Evolutionary conservation across 2,888 invertebrate species (phyloP).

Genomic region (Cataglyphis altisquamis): DNA sequence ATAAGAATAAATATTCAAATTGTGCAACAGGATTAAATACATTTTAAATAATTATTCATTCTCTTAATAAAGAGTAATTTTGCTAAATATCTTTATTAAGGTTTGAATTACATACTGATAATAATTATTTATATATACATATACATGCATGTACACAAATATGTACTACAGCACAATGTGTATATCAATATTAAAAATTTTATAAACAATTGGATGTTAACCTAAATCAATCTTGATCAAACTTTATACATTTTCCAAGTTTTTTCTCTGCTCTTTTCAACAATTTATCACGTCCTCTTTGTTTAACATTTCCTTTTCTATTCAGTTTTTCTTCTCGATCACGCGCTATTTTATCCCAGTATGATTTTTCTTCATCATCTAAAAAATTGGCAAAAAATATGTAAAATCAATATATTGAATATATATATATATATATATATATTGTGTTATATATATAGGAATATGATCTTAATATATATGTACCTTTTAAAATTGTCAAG

Average conservation of each 20-base stretch:
- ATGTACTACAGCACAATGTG: background rate
- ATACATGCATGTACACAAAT: background rate
- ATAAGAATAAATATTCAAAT: slow-evolving; percentile 27
- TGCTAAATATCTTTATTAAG: background rate
- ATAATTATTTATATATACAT: slow-evolving; percentile 4
- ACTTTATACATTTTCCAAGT: slow-evolving; percentile 91
- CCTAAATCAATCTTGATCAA: slow-evolving; percentile 87
- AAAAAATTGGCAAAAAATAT: slow-evolving; percentile 62
- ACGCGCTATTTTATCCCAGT: slow-evolving; percentile 92
- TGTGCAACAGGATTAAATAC: background rate
- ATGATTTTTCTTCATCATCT: slow-evolving; percentile 91
- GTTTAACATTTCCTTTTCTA: slow-evolving; percentile 86
- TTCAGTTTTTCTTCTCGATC: slow-evolving; percentile 88
- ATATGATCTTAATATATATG: slow-evolving; percentile 3
- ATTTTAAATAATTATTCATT: background rate
- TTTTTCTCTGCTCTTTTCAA: slow-evolving; percentile 89
- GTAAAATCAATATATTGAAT: background rate
- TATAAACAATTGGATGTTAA: background rate
- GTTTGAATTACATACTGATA: background rate
- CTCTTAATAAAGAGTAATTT: background rate
- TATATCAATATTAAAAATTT: slow-evolving; percentile 43
- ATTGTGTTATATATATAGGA: background rate
- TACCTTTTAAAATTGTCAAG: slow-evolving; percentile 86
- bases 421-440: slow-evolving; percentile 64
- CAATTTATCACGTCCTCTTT: slow-evolving; percentile 88